These are phyloP conservation scores for Carpatolechia fugitivella DNA, from an alignment of 2,888 invertebrate species.

Conservation along the genomic window DNA sequence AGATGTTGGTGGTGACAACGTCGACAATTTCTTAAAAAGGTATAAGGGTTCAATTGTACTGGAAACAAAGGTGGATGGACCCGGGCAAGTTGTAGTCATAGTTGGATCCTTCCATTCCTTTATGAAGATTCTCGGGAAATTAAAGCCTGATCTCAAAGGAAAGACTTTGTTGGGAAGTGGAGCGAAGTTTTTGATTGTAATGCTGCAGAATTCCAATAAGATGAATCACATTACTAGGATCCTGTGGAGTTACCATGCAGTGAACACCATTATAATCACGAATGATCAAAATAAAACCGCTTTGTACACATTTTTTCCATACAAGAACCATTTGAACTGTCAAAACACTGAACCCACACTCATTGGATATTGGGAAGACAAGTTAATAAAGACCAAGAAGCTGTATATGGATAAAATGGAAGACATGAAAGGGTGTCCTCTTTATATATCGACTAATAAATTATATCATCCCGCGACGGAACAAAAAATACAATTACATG, in stretches of 20 bases:
- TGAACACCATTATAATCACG: slow-evolving; percentile 44
- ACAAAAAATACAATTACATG: slow-evolving; percentile 49
- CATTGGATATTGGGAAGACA: slow-evolving; percentile 39
- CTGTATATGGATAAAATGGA: slow-evolving; percentile 54
- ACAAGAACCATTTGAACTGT: slow-evolving; percentile 48
- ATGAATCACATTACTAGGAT: slow-evolving; percentile 44
- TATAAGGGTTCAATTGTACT: slow-evolving; percentile 51
- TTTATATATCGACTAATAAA: slow-evolving; percentile 60
- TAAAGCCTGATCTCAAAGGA: slow-evolving; percentile 54
- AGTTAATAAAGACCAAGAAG: slow-evolving; percentile 24
- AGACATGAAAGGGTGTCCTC: slow-evolving; percentile 56
- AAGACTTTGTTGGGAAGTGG: slow-evolving; percentile 46
- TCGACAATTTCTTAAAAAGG: slow-evolving; percentile 40
- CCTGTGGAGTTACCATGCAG: slow-evolving; percentile 50
- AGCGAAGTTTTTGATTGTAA: slow-evolving; percentile 46
- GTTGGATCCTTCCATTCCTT: slow-evolving; percentile 48
- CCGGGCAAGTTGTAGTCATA: slow-evolving; percentile 50
- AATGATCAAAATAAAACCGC: slow-evolving; percentile 33
- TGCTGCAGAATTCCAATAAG: slow-evolving; percentile 38
- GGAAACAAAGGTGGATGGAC: slow-evolving; percentile 39
- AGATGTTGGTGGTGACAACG: slow-evolving; percentile 40
- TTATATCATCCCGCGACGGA: slow-evolving; percentile 47
- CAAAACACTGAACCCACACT: slow-evolving; percentile 45
- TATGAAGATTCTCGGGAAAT: slow-evolving; percentile 36
- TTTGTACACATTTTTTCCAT: slow-evolving; percentile 53